Evolutionary conservation across 2,113 vertebrate species (phyloP).

Genomic region (Casuarius casuarius): DNA sequence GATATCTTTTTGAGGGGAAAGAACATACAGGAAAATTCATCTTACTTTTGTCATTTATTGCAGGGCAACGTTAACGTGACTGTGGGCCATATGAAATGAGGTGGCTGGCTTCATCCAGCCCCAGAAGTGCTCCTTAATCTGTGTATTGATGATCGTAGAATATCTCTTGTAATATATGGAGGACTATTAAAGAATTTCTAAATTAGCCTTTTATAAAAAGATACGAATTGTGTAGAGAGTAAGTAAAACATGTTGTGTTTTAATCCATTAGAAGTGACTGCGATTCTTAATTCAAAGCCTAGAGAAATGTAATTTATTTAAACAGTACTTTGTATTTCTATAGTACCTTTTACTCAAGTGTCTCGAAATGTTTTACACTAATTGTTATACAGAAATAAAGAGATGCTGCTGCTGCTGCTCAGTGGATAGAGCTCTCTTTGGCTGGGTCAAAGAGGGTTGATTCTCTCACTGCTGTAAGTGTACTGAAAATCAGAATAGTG

Average conservation of each 20-base stretch:
- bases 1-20: neutral
- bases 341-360: neutral
- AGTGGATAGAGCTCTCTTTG: neutral
- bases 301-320: conserved; percentile 1
- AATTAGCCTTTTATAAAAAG: neutral
- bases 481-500: neutral
- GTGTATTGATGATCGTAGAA: neutral
- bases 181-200: neutral
- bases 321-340: neutral
- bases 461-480: neutral
- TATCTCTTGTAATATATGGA: neutral
- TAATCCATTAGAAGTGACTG: neutral
- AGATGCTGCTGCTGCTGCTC: neutral
- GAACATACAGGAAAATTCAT: neutral
- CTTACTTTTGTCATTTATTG: neutral
- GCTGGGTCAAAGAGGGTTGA: neutral
- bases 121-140: neutral
- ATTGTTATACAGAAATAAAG: neutral
- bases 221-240: neutral
- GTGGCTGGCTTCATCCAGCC: neutral
- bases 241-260: neutral
- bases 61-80: neutral
- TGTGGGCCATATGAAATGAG: neutral
- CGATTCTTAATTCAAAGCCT: conserved; percentile 25
- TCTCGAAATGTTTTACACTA: neutral